Percentiles rank a stretch among this genome's conserved stretches.
These are phyloP conservation scores for Sebastes trivittatus DNA, from an alignment of 2,797 vertebrate species.

Conservation along the genomic window DNA sequence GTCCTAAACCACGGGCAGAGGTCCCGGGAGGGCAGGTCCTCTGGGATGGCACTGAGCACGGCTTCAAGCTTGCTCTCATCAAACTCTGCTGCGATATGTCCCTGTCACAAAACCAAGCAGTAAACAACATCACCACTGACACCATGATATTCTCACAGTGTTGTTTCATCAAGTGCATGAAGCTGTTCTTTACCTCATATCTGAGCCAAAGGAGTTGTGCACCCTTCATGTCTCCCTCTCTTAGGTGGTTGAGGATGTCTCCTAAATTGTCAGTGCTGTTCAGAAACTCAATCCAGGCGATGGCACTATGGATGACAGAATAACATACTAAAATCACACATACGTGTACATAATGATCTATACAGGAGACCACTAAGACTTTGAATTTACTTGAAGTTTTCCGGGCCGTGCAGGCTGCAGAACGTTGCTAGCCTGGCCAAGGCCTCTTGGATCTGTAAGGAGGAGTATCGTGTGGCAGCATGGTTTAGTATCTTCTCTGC, in stretches of 20 bases:
- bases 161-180: not conserved
- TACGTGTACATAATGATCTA: not conserved
- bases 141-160: not conserved
- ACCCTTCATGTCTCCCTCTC: slow-evolving; percentile 86
- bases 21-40: slow-evolving; percentile 82
- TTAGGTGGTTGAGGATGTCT: slow-evolving; percentile 85
- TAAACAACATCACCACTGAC: not conserved
- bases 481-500: slow-evolving; percentile 93
- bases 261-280: slow-evolving; percentile 87
- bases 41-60: slow-evolving; percentile 85
- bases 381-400: slow-evolving; percentile 89
- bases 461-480: slow-evolving; percentile 77
- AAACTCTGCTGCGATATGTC: slow-evolving; percentile 87
- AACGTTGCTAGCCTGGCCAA: slow-evolving; percentile 91
- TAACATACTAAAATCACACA: not conserved
- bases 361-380: not conserved
- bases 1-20: slow-evolving; percentile 92
- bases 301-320: slow-evolving; percentile 80
- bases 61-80: slow-evolving; percentile 84
- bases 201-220: slow-evolving; percentile 95
- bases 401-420: slow-evolving; percentile 87
- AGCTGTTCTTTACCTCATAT: slow-evolving; percentile 83
- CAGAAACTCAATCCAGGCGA: slow-evolving; percentile 94
- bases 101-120: slow-evolving; percentile 75
- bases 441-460: slow-evolving; percentile 86